These are phyloP conservation scores for Zosterops borbonicus DNA, from an alignment of 2,113 vertebrate species.

Conservation along the genomic window DNA sequence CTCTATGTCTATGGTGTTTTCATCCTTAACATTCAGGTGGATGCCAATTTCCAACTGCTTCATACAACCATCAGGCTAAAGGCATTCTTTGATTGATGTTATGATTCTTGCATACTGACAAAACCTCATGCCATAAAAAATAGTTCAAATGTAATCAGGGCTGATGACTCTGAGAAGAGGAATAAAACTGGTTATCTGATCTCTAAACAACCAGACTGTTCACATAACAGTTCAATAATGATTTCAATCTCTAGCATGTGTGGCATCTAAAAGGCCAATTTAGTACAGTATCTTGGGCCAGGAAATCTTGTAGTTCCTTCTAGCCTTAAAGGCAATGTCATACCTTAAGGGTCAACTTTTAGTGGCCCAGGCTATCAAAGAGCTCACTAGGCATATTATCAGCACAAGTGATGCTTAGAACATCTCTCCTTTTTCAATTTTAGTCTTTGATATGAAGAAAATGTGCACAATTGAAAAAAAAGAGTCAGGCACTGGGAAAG, in stretches of 20 bases:
- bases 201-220: not conserved
- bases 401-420: not conserved
- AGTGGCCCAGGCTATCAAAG: not conserved
- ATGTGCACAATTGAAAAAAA: not conserved
- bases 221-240: not conserved
- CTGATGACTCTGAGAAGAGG: not conserved
- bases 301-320: not conserved
- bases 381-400: not conserved
- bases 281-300: not conserved
- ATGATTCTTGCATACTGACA: not conserved
- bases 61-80: not conserved
- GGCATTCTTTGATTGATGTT: not conserved
- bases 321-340: not conserved
- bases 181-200: not conserved
- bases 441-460: not conserved
- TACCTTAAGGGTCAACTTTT: not conserved
- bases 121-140: not conserved
- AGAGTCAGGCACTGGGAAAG: not conserved
- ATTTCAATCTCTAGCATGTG: not conserved
- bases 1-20: not conserved
- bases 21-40: not conserved
- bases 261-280: not conserved
- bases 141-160: not conserved
- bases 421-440: not conserved
- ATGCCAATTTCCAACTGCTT: not conserved